Conservation (phyloP, 2,113 vertebrate species). For the Silurus meridionalis region DNA sequence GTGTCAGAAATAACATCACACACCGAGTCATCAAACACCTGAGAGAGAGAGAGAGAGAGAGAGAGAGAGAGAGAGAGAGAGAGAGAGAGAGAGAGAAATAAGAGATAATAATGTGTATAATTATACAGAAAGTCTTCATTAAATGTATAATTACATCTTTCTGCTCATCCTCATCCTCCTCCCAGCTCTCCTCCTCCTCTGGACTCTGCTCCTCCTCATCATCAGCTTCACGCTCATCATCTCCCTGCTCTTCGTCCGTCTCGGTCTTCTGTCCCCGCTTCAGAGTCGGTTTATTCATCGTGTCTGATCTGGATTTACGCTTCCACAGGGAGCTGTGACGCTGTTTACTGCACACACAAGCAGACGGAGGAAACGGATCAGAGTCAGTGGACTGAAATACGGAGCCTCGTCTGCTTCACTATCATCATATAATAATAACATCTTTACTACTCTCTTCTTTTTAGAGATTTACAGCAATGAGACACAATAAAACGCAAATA, state of each 20-base stretch:
- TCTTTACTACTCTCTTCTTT: no score
- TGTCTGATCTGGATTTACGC: slow-evolving; percentile 68
- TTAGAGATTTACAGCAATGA: no score
- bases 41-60: background rate
- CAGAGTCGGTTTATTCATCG: slow-evolving; percentile 44
- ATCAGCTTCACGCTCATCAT: slow-evolving; percentile 34
- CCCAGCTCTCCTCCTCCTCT: slow-evolving; percentile 51
- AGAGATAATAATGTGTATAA: no score
- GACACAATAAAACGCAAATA: no score
- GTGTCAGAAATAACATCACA: background rate
- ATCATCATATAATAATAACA: no score
- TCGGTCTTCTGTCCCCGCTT: slow-evolving; percentile 19
- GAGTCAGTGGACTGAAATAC: background rate
- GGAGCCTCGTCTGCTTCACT: no score
- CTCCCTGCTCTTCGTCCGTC: slow-evolving; percentile 38
- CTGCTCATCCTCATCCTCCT: slow-evolving; percentile 52
- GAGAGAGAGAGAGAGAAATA: background rate
- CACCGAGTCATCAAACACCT: slow-evolving; percentile 64
- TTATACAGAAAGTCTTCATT: background rate
- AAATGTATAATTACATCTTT: slow-evolving; percentile 50
- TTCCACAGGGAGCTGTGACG: slow-evolving; percentile 78
- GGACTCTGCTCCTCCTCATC: slow-evolving; percentile 50
- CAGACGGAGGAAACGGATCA: background rate
- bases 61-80: background rate
- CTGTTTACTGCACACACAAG: slow-evolving; percentile 67